These are phyloP conservation scores for Ficedula albicollis DNA, from an alignment of 2,797 vertebrate species.

Conservation along the genomic window DNA sequence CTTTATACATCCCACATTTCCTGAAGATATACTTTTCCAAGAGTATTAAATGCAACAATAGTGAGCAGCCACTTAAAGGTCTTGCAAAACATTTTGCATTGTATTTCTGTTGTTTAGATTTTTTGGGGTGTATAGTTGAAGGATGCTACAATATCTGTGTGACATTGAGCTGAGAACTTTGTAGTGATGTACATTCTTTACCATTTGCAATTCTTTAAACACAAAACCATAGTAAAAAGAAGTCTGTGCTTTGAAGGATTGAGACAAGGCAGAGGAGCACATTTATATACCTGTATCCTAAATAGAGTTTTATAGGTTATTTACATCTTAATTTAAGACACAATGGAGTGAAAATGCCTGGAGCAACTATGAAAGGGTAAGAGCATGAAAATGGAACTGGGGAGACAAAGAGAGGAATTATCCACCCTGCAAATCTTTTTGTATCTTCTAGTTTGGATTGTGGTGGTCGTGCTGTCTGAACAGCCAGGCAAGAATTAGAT, in stretches of 20 bases:
- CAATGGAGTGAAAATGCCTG: neutral
- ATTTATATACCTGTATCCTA: neutral
- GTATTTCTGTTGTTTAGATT: neutral
- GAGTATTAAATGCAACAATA: neutral
- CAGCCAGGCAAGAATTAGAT: neutral
- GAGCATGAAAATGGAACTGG: neutral
- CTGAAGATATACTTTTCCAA: neutral
- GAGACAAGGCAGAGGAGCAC: accelerated
- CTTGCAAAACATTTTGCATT: neutral
- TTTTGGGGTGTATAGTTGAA: neutral
- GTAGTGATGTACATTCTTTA: neutral
- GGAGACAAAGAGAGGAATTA: neutral
- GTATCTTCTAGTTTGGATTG: neutral
- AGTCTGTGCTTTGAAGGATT: neutral
- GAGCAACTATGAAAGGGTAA: neutral
- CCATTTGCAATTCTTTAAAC: neutral
- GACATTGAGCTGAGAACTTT: neutral
- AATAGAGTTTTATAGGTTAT: neutral
- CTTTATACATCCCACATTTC: neutral
- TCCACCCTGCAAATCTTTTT: neutral
- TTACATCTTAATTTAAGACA: neutral
- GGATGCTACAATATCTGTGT: neutral
- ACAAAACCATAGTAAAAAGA: neutral
- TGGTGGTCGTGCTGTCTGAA: neutral
- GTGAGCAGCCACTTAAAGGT: accelerated